Evolutionary conservation across 2,888 invertebrate species (phyloP).

Genomic region (Octonoba sinensis): DNA sequence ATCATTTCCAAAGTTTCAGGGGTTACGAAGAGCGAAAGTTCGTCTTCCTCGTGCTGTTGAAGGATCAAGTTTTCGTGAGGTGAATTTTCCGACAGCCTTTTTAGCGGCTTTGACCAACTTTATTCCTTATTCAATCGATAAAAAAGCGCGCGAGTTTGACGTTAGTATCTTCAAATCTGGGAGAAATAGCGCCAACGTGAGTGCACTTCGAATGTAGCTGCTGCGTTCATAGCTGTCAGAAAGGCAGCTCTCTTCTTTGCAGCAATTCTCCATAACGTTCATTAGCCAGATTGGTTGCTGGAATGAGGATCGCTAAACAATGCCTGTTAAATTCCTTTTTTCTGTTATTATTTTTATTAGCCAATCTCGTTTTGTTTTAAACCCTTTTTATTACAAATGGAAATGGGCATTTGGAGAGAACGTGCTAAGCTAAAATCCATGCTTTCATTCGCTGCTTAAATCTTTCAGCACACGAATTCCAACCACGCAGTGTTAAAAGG

Average conservation of each 20-base stretch:
- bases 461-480: slow-evolving; percentile 8
- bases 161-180: slow-evolving; percentile 60
- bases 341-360: slow-evolving; percentile 38
- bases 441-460: slow-evolving; percentile 5
- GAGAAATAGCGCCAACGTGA: slow-evolving; percentile 59
- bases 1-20: slow-evolving; percentile 49
- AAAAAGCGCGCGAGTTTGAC: slow-evolving; percentile 56
- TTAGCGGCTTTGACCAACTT: slow-evolving; percentile 58
- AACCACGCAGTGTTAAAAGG: not conserved
- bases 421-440: slow-evolving; percentile 11
- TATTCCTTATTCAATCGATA: slow-evolving; percentile 56
- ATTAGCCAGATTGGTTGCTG: slow-evolving; percentile 49
- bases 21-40: slow-evolving; percentile 42
- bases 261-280: slow-evolving; percentile 15
- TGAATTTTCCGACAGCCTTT: slow-evolving; percentile 48
- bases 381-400: slow-evolving; percentile 51
- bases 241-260: not conserved
- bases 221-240: slow-evolving; percentile 28
- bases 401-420: slow-evolving; percentile 30
- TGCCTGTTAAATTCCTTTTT: slow-evolving; percentile 28
- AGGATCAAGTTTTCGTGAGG: slow-evolving; percentile 61
- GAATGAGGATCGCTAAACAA: slow-evolving; percentile 24
- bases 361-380: slow-evolving; percentile 30
- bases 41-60: slow-evolving; percentile 45
- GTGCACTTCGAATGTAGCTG: slow-evolving; percentile 37